Percentiles rank a stretch among this genome's conserved stretches.
Evolutionary conservation across 2,113 vertebrate genomes (phyloP).

Genomic region (Pycnonotus jocosus): DNA sequence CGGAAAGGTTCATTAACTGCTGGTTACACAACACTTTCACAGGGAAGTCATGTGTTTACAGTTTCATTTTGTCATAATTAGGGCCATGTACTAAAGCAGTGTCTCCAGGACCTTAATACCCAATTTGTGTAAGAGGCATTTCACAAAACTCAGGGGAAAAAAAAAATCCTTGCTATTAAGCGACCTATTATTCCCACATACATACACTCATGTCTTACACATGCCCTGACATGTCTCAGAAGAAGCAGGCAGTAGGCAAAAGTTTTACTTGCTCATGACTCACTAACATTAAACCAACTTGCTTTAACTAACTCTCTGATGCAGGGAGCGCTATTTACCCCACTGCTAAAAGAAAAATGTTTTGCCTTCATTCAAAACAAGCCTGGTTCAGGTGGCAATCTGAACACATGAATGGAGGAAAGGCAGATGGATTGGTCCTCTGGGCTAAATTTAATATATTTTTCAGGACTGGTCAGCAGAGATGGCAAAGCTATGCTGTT

Average conservation of each 20-base stretch:
- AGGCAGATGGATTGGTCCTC: neutral
- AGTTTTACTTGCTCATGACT: neutral
- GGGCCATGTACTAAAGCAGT: neutral
- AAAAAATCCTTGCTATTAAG: neutral
- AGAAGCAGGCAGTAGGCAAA: neutral
- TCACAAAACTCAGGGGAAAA: slow-evolving; percentile 30
- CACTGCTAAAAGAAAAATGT: neutral
- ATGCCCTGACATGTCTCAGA: slow-evolving; percentile 9
- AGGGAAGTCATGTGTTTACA: neutral
- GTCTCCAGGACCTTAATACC: neutral
- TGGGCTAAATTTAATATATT: neutral
- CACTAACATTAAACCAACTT: neutral
- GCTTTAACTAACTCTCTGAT: neutral
- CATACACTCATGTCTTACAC: neutral
- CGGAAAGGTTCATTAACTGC: neutral
- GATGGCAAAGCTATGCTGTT: neutral
- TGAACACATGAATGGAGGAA: neutral
- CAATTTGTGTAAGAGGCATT: neutral
- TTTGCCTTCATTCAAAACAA: neutral
- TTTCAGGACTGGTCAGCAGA: neutral
- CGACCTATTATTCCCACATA: neutral
- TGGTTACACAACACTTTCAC: neutral
- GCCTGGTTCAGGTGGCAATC: neutral
- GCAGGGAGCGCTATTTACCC: neutral
- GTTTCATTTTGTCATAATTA: slow-evolving; percentile 27